These are phyloP conservation scores for Netelia inedita DNA, from an alignment of 2,888 invertebrate species.

Conservation along the genomic window DNA sequence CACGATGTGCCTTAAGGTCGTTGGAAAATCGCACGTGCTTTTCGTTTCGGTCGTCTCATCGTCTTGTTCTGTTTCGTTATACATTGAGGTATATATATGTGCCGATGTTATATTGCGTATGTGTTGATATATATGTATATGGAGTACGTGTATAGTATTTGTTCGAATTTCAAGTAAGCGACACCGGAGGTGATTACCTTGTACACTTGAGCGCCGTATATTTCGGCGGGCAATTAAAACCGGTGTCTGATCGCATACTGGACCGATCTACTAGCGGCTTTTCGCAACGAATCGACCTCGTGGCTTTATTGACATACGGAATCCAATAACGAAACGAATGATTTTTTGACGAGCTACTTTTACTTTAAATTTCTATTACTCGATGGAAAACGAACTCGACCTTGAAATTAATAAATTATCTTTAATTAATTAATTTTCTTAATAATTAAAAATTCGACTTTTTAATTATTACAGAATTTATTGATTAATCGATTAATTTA, in stretches of 20 bases:
- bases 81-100: too few relatives aligned
- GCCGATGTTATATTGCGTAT: background rate
- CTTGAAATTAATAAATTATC: too few relatives aligned
- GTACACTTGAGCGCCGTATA: background rate
- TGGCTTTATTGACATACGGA: too few relatives aligned
- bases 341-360: too few relatives aligned
- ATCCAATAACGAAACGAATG: too few relatives aligned
- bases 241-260: slow-evolving; percentile 11
- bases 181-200: slow-evolving; percentile 13
- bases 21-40: slow-evolving; percentile 50
- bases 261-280: slow-evolving; percentile 15
- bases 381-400: too few relatives aligned
- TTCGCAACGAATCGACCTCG: background rate
- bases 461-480: too few relatives aligned
- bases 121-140: background rate
- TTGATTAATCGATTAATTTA: too few relatives aligned
- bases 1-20: slow-evolving; percentile 29
- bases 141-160: background rate
- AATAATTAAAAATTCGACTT: too few relatives aligned
- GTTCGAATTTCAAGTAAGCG: slow-evolving; percentile 25
- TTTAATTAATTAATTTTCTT: too few relatives aligned
- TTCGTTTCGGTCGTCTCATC: background rate
- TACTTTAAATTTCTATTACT: too few relatives aligned
- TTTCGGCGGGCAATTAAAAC: background rate
- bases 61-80: too few relatives aligned